These are phyloP conservation scores for Bubo scandiacus DNA, from an alignment of 2,113 vertebrate species.

Conservation along the genomic window DNA sequence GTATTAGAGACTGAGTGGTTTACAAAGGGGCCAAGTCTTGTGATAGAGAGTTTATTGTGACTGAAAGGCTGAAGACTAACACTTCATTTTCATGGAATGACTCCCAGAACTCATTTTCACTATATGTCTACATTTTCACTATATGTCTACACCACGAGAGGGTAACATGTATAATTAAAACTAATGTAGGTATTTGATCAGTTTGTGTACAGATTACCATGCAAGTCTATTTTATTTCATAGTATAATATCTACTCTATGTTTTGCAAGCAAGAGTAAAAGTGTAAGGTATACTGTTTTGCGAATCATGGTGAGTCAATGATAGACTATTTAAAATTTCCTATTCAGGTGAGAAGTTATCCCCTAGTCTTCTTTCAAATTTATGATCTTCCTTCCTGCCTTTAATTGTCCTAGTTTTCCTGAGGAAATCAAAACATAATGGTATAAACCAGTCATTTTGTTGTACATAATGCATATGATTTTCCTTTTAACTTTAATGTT, in stretches of 20 bases:
- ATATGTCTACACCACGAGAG: rapidly evolving
- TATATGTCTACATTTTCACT: rapidly evolving
- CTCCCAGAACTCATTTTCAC: neutral
- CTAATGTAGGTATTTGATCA: neutral
- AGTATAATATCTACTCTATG: neutral
- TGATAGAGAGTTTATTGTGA: neutral
- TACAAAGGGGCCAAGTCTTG: neutral
- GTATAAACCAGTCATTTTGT: neutral
- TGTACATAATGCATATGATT: neutral
- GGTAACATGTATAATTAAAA: neutral
- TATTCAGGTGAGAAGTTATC: slow-evolving; percentile 21
- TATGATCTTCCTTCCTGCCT: slow-evolving; percentile 45
- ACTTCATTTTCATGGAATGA: neutral
- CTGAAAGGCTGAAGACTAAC: neutral
- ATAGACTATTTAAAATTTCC: slow-evolving; percentile 16
- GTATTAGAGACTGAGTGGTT: neutral
- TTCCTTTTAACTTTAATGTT: neutral
- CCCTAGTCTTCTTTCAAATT: slow-evolving; percentile 7
- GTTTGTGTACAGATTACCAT: neutral
- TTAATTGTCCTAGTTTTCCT: slow-evolving; percentile 27
- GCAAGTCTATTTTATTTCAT: neutral
- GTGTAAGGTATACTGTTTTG: neutral
- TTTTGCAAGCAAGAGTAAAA: neutral
- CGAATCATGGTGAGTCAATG: neutral
- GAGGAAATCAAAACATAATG: slow-evolving; percentile 44